Evolutionary conservation across 2,888 invertebrate species (phyloP), one percentile per base, ranked within the genome.

Genomic region (Brachypterus glaber): DNA sequence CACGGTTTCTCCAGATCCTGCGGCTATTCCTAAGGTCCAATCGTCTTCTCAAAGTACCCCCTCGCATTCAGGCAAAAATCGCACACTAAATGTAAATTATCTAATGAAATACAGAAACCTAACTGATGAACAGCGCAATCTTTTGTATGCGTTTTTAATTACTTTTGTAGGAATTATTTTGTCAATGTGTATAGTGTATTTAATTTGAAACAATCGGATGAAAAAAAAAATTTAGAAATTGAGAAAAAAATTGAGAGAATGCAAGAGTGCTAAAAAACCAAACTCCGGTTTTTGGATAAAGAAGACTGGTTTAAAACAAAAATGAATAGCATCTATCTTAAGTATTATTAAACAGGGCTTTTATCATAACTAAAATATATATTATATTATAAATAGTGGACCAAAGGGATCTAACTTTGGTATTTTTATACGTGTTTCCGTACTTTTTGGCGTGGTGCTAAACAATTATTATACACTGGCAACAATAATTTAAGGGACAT

Each of bases 111-210:
- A 27, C 27, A 27, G 12, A 11, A 27, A 4, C 4, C 12, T 27
- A 13, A 27, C 27, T 9, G 7, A 11, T 5, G 69, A 71, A 47
- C 78, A 82, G 59, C 71, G 73, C 63, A 80, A 55, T n/a, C 50
- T 54, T 42, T 49, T 60, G 36, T 54, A 48, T 41, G 55, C 82
- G 48, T 64, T 77, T 30, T 39, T 56, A 33, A 40, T 61, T 33
- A 52, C 58, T 35, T 37, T 62, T 25, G 35, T 57, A 31, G 62
- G 60, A 34, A 57, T 63, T 43, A 44, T 58, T 35, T 55, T 64
- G 42, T 58, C 63, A 26, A 35, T 55, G 37, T 46, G 50, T 33
- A 53, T 57, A 9, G 7, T 33, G 33, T 33, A 13, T 18, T 8
- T 12, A 14, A 17, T 18, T 29, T 29, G 30, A n/a, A 29, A 7